Evolutionary conservation across 2,797 vertebrate species (phyloP).

Genomic region (Artibeus jamaicensis): DNA sequence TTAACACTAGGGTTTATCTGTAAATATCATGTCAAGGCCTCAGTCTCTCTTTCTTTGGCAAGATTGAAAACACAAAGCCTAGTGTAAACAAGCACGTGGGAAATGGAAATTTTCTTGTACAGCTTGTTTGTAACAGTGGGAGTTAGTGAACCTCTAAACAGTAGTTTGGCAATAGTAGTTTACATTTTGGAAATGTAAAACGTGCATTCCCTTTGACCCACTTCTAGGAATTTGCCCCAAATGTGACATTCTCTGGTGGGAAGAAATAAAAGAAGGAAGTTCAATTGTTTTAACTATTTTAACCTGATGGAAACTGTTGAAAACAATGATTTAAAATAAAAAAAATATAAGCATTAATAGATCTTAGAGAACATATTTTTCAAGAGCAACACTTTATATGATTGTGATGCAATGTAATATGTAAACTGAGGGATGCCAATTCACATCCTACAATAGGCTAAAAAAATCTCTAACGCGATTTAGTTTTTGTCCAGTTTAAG

Average conservation of each 20-base stretch:
- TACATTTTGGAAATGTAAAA: slow-evolving; percentile 2
- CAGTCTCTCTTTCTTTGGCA: background rate
- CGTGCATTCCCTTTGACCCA: background rate
- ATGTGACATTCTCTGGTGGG: background rate
- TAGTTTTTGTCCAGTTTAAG: background rate
- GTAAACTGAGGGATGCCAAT: background rate
- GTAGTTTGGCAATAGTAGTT: background rate
- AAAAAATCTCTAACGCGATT: background rate
- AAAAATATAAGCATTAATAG: background rate
- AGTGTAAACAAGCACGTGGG: background rate
- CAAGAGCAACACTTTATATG: background rate
- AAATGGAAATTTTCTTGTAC: background rate
- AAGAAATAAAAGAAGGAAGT: slow-evolving; percentile 2
- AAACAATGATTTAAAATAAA: background rate
- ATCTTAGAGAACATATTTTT: background rate
- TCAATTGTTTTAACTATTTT: background rate
- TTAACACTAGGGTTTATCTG: background rate
- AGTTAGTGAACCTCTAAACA: background rate
- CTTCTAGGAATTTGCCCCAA: background rate
- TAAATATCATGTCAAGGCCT: background rate
- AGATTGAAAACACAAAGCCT: background rate
- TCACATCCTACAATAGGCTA: background rate
- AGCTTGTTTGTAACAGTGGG: background rate
- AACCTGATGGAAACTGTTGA: background rate
- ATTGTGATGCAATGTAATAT: background rate